Evolutionary conservation across 2,888 invertebrate species (phyloP), one percentile per base, ranked within the genome.

Genomic region (Eurytoma californica): DNA sequence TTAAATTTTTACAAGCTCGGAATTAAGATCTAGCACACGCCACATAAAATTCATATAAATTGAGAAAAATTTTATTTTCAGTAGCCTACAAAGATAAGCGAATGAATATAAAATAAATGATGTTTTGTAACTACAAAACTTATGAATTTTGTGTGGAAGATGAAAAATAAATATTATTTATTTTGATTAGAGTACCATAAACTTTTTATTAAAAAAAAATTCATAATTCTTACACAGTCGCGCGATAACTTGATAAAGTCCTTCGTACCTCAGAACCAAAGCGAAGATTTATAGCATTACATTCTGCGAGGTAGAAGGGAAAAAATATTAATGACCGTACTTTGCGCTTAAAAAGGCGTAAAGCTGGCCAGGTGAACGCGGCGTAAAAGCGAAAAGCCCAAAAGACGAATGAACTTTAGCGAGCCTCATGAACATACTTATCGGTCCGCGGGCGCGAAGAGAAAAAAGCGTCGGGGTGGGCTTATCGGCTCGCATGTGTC

Each of bases 401-500:
- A 60, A 67, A 75, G 74, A 75, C 60, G 79, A 75, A 79, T 74
- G 75, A 72, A 74, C 79, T 60, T 68, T 63, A 39, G 39, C 14
- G 58, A n/a, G 61, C 14, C 51, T 49, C 28, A 16, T 16, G 39
- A 39, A 9, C 39, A 18, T 14, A 65, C 16, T 47, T 57, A 68
- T 68, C 63, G 63, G n/a, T 63, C 39, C 9, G 9, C 53, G 30
- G 18, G 30, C 61, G 61, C 30, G 39, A 51, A 72, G 9, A 39
- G 39, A 39, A 39, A 39, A 72, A 72, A 72, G 81, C 60, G 58
- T 60, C 53, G 30, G 18, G 16, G 72, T 16, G 18, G 63, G 67
- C 83, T 87, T 87, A 87, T 87, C 86, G 80, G 74, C 66, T 87
- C 81, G 85, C 86, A 84, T 85, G 86, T 81, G 24, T 83, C 80